phyloP scores from a whole-genome alignment of 2,888 invertebrate species.

The Odontomyia ornata region DNA sequence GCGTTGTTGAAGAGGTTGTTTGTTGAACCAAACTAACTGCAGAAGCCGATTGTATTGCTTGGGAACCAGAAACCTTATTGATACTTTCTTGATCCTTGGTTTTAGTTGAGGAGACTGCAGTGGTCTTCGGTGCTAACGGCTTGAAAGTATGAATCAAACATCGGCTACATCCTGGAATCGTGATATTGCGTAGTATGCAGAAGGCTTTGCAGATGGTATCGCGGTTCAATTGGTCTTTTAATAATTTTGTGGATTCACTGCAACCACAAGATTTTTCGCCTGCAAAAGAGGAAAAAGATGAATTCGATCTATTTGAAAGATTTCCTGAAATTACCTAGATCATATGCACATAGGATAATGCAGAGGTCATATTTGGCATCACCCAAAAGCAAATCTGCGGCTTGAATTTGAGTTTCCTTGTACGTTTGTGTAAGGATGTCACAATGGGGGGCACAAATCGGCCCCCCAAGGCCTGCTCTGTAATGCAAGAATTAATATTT shows the following conservation, averaged over 20 bases:
- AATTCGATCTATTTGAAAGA: slow-evolving; percentile 4
- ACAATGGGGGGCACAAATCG: slow-evolving; percentile 55
- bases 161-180: slow-evolving; percentile 59
- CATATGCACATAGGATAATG: slow-evolving; percentile 69
- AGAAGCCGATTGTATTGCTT: not conserved
- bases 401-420: not conserved
- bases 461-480: slow-evolving; percentile 62
- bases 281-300: too few relatives aligned
- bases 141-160: slow-evolving; percentile 51
- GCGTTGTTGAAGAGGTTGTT: slow-evolving; percentile 53
- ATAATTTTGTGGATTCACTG: not conserved
- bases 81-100: too few relatives aligned
- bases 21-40: not conserved
- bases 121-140: not conserved
- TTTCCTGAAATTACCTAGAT: slow-evolving; percentile 67
- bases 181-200: slow-evolving; percentile 55
- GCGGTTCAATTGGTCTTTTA: slow-evolving; percentile 46
- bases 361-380: slow-evolving; percentile 65
- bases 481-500: slow-evolving; percentile 43
- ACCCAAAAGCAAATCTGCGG: slow-evolving; percentile 51
- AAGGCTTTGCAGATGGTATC: slow-evolving; percentile 57
- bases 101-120: too few relatives aligned
- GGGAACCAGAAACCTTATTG: not conserved
- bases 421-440: slow-evolving; percentile 39
- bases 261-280: slow-evolving; percentile 54